Evolutionary conservation across 2,797 vertebrate species (phyloP).

Genomic region (Tauraco hartlaubi): DNA sequence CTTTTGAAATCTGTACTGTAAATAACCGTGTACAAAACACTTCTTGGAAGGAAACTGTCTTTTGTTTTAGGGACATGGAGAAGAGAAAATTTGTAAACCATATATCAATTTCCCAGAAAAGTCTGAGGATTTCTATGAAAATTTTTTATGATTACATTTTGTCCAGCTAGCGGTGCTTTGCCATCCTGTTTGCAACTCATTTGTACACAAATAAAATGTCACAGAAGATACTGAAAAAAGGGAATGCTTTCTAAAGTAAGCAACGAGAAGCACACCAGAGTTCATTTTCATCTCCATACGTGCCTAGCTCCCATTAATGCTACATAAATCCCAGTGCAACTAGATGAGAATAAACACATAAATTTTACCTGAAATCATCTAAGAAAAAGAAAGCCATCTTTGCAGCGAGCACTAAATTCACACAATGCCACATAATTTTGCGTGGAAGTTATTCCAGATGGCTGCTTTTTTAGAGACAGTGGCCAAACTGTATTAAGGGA

Average conservation of each 20-base stretch:
- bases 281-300: not conserved
- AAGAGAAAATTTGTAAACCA: not conserved
- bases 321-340: slow-evolving; percentile 14
- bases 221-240: not conserved
- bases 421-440: not conserved
- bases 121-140: not conserved
- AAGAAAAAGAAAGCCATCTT: not conserved
- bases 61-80: not conserved
- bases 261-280: not conserved
- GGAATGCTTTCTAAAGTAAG: slow-evolving; percentile 4
- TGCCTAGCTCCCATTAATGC: not conserved
- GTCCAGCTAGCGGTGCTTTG: not conserved
- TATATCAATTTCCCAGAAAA: not conserved
- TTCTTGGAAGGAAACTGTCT: not conserved
- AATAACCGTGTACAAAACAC: not conserved
- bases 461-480: not conserved
- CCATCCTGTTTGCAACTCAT: not conserved
- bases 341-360: slow-evolving; percentile 2
- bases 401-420: not conserved
- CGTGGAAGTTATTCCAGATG: not conserved
- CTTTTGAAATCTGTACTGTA: not conserved
- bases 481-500: not conserved
- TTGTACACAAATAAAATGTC: not conserved
- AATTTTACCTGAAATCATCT: slow-evolving; percentile 8
- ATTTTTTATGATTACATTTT: not conserved